Percentiles rank a stretch among this genome's conserved stretches.
Conservation (phyloP, 2,113 vertebrate species). For the Morone chrysops region DNA sequence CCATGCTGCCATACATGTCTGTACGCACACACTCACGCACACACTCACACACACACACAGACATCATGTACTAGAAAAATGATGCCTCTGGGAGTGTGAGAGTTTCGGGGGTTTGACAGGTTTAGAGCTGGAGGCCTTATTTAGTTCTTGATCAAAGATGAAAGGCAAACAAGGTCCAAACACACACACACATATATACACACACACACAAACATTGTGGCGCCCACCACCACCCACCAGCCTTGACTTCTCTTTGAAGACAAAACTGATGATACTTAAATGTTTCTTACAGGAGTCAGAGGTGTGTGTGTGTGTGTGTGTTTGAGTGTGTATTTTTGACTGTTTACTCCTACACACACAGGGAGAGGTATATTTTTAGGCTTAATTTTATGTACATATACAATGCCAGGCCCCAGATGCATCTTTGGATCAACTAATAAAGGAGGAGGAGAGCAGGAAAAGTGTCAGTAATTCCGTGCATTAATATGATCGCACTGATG, state of each 20-base stretch:
- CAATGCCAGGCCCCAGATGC: too few species aligned
- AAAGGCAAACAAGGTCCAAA: conserved; percentile 10
- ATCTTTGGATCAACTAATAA: too few species aligned
- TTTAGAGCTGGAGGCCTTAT: conserved; percentile 22
- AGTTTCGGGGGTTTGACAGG: conserved; percentile 13
- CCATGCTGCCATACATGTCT: not conserved
- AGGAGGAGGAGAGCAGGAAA: too few species aligned
- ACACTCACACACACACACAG: conserved; percentile 11
- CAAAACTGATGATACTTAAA: not conserved
- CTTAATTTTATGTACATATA: too few species aligned
- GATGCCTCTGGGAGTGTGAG: not conserved
- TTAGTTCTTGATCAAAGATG: conserved; percentile 25
- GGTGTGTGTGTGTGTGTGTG: not conserved
- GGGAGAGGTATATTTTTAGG: too few species aligned
- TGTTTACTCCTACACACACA: not conserved
- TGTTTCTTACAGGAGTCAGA: not conserved
- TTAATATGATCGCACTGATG: too few species aligned
- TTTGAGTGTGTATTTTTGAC: not conserved
- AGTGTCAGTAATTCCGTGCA: too few species aligned
- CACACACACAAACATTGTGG: not conserved
- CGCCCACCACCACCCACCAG: not conserved
- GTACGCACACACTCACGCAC: too few species aligned
- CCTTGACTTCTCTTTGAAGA: conserved; percentile 38
- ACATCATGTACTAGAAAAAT: too few species aligned
- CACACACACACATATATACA: not conserved